Evolutionary conservation across 2,888 invertebrate species (phyloP).

Genomic region (Girardia tigrina): DNA sequence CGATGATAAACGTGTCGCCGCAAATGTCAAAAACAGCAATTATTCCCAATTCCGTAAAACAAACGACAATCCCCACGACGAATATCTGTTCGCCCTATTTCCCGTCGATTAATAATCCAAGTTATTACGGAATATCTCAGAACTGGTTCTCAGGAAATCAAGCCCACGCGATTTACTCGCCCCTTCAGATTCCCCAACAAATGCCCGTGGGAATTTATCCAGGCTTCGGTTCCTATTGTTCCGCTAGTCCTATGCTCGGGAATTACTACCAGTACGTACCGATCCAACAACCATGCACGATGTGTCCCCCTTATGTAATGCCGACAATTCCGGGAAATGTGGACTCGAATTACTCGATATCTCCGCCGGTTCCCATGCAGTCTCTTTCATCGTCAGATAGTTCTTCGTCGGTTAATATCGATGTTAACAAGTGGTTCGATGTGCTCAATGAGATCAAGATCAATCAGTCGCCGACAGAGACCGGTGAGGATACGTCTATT

Average conservation of each 20-base stretch:
- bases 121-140: constrained; percentile 1
- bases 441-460: background rate
- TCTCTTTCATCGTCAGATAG: background rate
- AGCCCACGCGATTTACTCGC: background rate
- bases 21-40: background rate
- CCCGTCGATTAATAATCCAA: background rate
- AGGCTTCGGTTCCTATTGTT: background rate
- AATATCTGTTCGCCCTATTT: background rate
- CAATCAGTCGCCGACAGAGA: background rate
- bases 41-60: background rate
- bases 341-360: background rate
- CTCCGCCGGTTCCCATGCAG: background rate
- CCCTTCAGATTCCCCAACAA: background rate
- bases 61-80: background rate
- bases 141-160: constrained; percentile 3
- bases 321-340: background rate
- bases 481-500: background rate
- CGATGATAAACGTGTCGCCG: background rate
- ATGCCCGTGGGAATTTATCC: constrained; percentile 10
- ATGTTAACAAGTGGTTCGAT: constrained; percentile 11
- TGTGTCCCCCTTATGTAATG: constrained; percentile 8
- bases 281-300: background rate
- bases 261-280: constrained; percentile 19
- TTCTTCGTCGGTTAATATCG: background rate
- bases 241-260: background rate